phyloP scores from a whole-genome alignment of 2,797 vertebrate species.

The Lemur catta region DNA sequence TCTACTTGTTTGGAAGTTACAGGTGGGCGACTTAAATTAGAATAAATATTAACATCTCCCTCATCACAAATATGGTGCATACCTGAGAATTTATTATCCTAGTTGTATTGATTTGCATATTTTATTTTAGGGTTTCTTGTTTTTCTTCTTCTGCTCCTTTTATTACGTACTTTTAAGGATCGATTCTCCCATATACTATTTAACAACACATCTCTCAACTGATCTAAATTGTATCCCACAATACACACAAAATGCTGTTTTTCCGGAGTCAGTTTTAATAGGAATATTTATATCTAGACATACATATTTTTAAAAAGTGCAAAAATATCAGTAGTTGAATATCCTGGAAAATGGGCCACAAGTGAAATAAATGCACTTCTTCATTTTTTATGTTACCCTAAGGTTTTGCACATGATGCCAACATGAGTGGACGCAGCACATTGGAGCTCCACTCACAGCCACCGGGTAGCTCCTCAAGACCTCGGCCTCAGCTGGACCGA shows the following conservation, averaged over 20 bases:
- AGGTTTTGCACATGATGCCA: accelerated
- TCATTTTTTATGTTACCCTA: background rate
- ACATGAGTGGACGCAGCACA: accelerated
- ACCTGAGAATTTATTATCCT: no score
- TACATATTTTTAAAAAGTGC: background rate
- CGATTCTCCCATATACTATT: background rate
- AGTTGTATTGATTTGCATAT: background rate
- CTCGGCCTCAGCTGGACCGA: background rate
- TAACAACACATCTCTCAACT: background rate
- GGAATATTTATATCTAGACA: no score
- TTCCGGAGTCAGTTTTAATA: background rate
- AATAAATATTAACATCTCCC: background rate
- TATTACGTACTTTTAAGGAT: background rate
- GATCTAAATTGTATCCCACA: background rate
- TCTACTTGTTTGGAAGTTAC: background rate
- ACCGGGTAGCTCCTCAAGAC: background rate
- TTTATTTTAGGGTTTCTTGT: background rate
- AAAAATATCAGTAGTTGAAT: background rate
- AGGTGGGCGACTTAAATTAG: background rate
- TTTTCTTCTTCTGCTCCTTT: background rate
- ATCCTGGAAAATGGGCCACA: background rate
- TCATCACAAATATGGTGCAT: background rate
- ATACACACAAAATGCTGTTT: background rate
- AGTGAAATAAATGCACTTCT: background rate
- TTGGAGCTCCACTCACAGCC: accelerated